A percentile compares a stretch with the other conserved stretches of the same genome.
These are phyloP conservation scores for Drosophila colorata DNA, from an alignment of 2,888 invertebrate genomes.

Conservation along the genomic window DNA sequence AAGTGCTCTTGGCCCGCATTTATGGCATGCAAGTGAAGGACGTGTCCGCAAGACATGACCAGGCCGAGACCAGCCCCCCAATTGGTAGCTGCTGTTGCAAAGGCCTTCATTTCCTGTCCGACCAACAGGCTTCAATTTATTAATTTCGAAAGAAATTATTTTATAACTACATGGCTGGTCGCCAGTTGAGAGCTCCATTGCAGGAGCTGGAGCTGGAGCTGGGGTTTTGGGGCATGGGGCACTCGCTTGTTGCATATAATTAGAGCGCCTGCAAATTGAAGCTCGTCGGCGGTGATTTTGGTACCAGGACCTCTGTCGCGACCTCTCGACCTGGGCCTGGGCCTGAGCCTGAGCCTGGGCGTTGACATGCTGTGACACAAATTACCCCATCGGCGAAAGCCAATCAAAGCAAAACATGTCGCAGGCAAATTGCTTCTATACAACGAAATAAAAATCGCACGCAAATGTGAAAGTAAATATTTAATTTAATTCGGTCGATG, in stretches of 20 bases:
- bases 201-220: slow-evolving; percentile 3
- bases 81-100: slow-evolving; percentile 48
- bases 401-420: slow-evolving; percentile 79
- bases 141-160: slow-evolving; percentile 78
- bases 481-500: slow-evolving; percentile 73
- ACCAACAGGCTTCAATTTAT: slow-evolving; percentile 73
- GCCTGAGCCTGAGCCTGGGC: slow-evolving; percentile 31
- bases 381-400: slow-evolving; percentile 63
- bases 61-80: slow-evolving; percentile 29
- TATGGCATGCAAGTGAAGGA: slow-evolving; percentile 54
- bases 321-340: slow-evolving; percentile 1
- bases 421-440: slow-evolving; percentile 64
- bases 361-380: slow-evolving; percentile 56
- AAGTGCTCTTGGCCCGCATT: slow-evolving; percentile 51
- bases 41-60: slow-evolving; percentile 41
- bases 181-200: neutral
- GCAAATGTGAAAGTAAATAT: slow-evolving; percentile 81
- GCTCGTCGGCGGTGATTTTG: neutral
- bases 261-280: slow-evolving; percentile 37
- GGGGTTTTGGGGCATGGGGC: no score
- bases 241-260: slow-evolving; percentile 73
- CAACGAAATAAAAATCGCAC: slow-evolving; percentile 64
- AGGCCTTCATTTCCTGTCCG: slow-evolving; percentile 62
- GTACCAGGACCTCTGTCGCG: neutral
- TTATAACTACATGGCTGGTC: slow-evolving; percentile 58